These are phyloP conservation scores for Linnaemya vulpina DNA, from an alignment of 2,888 invertebrate species.

Conservation along the genomic window DNA sequence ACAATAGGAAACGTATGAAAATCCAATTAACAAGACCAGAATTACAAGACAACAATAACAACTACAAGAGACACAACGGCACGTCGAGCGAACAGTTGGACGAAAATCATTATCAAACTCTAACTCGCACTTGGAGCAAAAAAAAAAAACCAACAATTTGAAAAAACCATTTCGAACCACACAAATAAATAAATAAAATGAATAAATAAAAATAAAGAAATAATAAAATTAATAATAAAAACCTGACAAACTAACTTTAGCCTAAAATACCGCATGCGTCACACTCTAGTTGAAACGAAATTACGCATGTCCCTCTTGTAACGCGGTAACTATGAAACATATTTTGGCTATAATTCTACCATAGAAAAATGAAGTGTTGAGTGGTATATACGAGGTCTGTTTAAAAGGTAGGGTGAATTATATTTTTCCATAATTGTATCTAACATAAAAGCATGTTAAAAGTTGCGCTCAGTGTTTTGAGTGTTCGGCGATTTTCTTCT, in stretches of 20 bases:
- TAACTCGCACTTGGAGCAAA: too few species aligned
- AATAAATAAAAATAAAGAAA: too few species aligned
- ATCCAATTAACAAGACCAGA: background rate
- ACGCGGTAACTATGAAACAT: background rate
- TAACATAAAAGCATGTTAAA: too few species aligned
- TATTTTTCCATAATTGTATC: too few species aligned
- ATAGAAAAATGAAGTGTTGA: too few species aligned
- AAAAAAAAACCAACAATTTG: background rate
- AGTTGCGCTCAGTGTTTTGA: too few species aligned
- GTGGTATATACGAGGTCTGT: too few species aligned
- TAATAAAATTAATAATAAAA: background rate
- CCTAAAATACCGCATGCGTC: constrained; percentile 55
- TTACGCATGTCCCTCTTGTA: background rate
- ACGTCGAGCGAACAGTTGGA: background rate
- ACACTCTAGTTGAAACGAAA: constrained; percentile 36
- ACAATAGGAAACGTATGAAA: background rate
- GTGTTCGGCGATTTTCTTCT: too few species aligned
- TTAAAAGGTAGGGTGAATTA: too few species aligned
- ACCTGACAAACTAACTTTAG: constrained; percentile 8
- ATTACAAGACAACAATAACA: background rate
- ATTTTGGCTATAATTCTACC: too few species aligned
- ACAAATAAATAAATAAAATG: too few species aligned
- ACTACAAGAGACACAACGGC: background rate
- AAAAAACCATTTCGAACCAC: constrained; percentile 18
- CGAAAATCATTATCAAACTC: too few species aligned